These are phyloP conservation scores for Notodonta ziczac DNA, from an alignment of 2,888 invertebrate species.

Conservation along the genomic window DNA sequence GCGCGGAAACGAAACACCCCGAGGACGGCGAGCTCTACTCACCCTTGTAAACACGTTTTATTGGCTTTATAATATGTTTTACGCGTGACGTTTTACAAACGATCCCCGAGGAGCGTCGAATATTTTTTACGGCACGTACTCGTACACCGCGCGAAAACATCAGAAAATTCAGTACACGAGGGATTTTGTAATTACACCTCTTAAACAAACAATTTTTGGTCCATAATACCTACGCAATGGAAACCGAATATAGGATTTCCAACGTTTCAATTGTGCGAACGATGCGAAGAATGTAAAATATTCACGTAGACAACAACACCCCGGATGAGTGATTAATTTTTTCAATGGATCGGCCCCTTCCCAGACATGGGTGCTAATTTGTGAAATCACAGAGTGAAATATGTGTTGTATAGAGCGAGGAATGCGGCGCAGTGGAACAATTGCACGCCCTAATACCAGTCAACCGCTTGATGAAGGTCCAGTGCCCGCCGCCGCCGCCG, in stretches of 20 bases:
- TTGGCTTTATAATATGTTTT: slow-evolving; percentile 85
- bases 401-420: slow-evolving; percentile 70
- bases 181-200: slow-evolving; percentile 80
- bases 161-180: slow-evolving; percentile 73
- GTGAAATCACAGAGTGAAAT: slow-evolving; percentile 77
- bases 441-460: slow-evolving; percentile 81
- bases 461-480: slow-evolving; percentile 83
- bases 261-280: slow-evolving; percentile 49
- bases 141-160: slow-evolving; percentile 71
- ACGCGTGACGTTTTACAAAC: slow-evolving; percentile 85
- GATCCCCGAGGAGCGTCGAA: slow-evolving; percentile 81
- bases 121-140: slow-evolving; percentile 83
- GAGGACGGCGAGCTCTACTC: slow-evolving; percentile 75
- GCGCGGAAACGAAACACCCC: slow-evolving; percentile 68
- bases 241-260: slow-evolving; percentile 52
- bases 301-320: slow-evolving; percentile 30
- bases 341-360: slow-evolving; percentile 42
- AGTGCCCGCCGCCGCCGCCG: slow-evolving; percentile 46
- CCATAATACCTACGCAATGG: slow-evolving; percentile 52
- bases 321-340: slow-evolving; percentile 39
- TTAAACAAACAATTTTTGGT: slow-evolving; percentile 71
- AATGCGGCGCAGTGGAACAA: slow-evolving; percentile 78
- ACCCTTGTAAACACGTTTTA: slow-evolving; percentile 85
- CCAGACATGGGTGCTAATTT: slow-evolving; percentile 71
- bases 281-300: slow-evolving; percentile 20